Evolutionary conservation across 2,113 vertebrate species (phyloP).

Genomic region (Notarius quadriscutis): DNA sequence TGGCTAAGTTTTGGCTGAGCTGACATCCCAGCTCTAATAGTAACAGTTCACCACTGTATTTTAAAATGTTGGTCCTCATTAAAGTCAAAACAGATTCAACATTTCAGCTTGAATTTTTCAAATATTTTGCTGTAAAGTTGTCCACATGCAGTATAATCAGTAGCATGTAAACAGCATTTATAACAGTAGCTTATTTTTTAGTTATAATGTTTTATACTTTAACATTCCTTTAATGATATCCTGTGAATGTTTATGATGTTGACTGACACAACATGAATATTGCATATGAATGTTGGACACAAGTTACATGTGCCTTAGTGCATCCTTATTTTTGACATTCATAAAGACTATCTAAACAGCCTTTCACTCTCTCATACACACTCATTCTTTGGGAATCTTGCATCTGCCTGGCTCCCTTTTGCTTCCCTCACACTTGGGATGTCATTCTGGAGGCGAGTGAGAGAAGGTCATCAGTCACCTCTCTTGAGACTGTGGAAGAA

Average conservation of each 20-base stretch:
- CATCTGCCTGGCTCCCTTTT: slow-evolving; percentile 10
- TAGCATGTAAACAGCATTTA: background rate
- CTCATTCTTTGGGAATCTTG: slow-evolving; percentile 15
- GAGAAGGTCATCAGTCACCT: slow-evolving; percentile 62
- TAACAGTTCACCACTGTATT: too few relatives aligned
- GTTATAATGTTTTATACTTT: background rate
- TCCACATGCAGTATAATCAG: background rate
- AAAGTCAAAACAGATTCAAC: background rate
- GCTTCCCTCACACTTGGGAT: slow-evolving; percentile 8
- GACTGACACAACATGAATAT: background rate
- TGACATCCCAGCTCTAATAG: too few relatives aligned
- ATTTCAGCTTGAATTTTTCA: background rate
- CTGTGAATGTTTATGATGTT: background rate
- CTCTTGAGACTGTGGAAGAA: slow-evolving; percentile 65
- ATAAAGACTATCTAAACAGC: background rate
- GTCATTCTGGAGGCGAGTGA: slow-evolving; percentile 48
- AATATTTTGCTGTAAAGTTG: background rate
- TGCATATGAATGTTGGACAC: background rate
- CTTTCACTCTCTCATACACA: background rate
- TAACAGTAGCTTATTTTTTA: background rate
- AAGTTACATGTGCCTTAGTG: background rate
- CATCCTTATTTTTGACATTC: background rate
- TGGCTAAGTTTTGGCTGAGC: too few relatives aligned
- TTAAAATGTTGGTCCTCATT: background rate
- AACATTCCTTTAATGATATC: background rate